Conservation (phyloP, 2,888 invertebrate species). For the Phytoseiulus persimilis region DNA sequence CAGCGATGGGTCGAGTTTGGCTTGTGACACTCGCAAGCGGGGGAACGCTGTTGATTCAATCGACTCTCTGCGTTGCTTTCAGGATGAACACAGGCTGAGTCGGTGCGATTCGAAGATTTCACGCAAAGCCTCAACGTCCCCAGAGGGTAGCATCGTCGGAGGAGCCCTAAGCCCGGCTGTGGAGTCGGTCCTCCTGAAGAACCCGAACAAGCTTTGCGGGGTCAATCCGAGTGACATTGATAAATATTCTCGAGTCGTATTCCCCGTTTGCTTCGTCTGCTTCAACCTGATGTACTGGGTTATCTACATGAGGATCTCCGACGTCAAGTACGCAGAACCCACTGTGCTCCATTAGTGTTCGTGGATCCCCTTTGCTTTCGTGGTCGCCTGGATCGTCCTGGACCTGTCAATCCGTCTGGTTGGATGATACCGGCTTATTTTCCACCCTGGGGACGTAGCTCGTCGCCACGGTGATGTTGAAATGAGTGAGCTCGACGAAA, state of each 20-base stretch:
- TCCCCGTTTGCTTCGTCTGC: constrained; percentile 95
- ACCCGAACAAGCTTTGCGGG: constrained; percentile 62
- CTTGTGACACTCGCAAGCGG: no score
- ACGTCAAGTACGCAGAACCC: constrained; percentile 55
- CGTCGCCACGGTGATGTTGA: background rate
- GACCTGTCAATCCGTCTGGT: constrained; percentile 37
- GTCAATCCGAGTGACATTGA: constrained; percentile 96
- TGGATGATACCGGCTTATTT: constrained; percentile 37
- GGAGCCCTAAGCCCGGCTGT: constrained; percentile 36
- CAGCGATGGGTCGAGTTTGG: no score
- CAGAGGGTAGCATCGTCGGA: constrained; percentile 33
- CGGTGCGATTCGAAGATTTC: constrained; percentile 31
- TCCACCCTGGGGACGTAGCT: background rate
- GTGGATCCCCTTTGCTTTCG: constrained; percentile 39
- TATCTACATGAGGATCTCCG: constrained; percentile 88
- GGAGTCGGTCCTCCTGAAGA: constrained; percentile 36
- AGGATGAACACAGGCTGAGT: constrained; percentile 1
- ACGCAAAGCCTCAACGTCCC: constrained; percentile 29
- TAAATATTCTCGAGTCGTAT: constrained; percentile 95
- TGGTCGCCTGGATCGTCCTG: constrained; percentile 39
- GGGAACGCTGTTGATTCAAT: no score
- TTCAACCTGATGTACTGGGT: constrained; percentile 99
- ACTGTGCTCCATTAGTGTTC: constrained; percentile 39
- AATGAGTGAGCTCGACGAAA: background rate
- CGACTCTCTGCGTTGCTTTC: background rate